phyloP scores from a whole-genome alignment of 2,113 vertebrate species.

The Dicrurus megarhynchus region DNA sequence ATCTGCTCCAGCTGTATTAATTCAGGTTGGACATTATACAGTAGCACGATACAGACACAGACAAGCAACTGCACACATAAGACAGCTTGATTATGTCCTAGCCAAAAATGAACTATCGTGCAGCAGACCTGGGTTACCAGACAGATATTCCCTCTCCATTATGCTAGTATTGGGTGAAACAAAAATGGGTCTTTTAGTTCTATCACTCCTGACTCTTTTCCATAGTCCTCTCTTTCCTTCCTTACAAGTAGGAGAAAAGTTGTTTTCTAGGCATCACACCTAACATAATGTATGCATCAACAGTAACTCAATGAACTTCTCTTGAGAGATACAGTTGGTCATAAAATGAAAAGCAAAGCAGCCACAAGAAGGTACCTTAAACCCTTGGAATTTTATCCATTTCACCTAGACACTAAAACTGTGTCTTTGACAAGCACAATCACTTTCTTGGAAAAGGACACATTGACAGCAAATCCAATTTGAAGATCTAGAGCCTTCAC shows the following conservation, averaged over 20 bases:
- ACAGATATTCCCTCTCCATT: background rate
- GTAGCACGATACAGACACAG: conserved; percentile 54
- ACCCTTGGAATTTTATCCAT: background rate
- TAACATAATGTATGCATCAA: background rate
- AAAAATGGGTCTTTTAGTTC: background rate
- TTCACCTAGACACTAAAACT: background rate
- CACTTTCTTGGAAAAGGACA: background rate
- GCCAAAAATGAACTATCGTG: conserved; percentile 19
- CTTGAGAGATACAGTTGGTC: background rate
- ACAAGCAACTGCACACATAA: conserved; percentile 17
- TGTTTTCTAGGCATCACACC: background rate
- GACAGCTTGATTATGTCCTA: conserved; percentile 55
- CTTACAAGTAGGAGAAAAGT: background rate
- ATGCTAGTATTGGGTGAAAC: background rate
- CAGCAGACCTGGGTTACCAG: background rate
- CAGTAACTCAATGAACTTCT: background rate
- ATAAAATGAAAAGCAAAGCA: background rate
- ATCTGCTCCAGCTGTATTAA: conserved; percentile 74
- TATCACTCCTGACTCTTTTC: background rate
- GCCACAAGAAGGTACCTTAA: background rate
- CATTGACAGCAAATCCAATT: background rate
- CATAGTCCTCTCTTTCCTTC: background rate
- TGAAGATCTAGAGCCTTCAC: background rate
- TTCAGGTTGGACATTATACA: conserved; percentile 54
- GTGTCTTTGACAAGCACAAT: background rate